These are phyloP conservation scores for Sparidentex hasta DNA, from an alignment of 2,797 vertebrate species.

Conservation along the genomic window DNA sequence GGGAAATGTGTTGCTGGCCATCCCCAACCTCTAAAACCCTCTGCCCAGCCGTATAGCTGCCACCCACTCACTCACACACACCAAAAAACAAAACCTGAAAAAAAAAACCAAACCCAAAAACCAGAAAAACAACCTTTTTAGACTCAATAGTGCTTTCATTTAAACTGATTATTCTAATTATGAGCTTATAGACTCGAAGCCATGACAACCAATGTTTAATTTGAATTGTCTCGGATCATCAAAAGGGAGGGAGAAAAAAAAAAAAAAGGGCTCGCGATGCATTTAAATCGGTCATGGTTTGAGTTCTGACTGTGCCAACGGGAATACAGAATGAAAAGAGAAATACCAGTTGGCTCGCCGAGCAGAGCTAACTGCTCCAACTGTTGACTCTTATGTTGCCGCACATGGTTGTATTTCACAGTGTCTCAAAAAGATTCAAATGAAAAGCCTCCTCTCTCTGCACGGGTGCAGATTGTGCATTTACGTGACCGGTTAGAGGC, in stretches of 20 bases:
- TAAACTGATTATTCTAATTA: conserved; percentile 76
- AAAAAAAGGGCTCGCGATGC: conserved; percentile 40
- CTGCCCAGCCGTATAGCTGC: conserved; percentile 16
- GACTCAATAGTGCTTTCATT: conserved; percentile 67
- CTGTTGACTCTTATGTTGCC: conserved; percentile 12
- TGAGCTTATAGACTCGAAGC: conserved; percentile 68
- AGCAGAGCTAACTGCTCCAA: conserved; percentile 21
- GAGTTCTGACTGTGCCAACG: conserved; percentile 51
- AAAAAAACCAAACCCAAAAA: neutral
- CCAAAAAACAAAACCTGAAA: conserved; percentile 3
- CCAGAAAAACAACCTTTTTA: conserved; percentile 34
- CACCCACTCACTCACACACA: conserved; percentile 34
- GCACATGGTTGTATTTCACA: conserved; percentile 23
- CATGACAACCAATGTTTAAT: conserved; percentile 79
- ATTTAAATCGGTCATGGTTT: conserved; percentile 66
- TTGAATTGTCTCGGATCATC: conserved; percentile 67
- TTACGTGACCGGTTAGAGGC: neutral
- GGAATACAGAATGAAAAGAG: conserved; percentile 64
- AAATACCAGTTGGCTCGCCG: conserved; percentile 42
- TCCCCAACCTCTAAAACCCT: conserved; percentile 62
- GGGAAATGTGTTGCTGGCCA: conserved; percentile 58
- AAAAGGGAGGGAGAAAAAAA: conserved; percentile 40
- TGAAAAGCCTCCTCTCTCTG: neutral
- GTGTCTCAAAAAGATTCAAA: conserved; percentile 4
- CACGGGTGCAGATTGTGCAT: neutral